phyloP scores from a whole-genome alignment of 2,888 invertebrate species.

The Gibbula magus region DNA sequence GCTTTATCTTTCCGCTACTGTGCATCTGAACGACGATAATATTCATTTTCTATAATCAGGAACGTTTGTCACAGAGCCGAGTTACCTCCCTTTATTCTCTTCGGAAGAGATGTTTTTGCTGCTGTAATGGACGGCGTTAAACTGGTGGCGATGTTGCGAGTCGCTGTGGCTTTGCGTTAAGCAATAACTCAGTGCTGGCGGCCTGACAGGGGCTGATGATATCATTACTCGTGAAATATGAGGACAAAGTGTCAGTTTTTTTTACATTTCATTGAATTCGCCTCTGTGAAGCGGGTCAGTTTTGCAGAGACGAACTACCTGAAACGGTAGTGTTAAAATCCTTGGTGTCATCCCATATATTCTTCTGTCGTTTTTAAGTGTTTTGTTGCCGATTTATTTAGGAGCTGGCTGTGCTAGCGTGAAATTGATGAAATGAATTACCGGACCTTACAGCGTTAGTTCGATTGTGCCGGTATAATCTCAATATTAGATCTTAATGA shows the following conservation, averaged over 20 bases:
- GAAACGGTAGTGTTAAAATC: background rate
- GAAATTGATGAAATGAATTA: constrained; percentile 8
- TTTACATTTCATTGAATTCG: background rate
- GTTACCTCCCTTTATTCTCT: background rate
- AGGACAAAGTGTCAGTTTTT: constrained; percentile 1
- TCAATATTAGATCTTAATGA: constrained; percentile 1
- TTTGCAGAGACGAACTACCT: background rate
- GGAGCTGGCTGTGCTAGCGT: background rate
- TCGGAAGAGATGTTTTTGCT: background rate
- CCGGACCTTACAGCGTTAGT: background rate
- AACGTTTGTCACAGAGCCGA: background rate
- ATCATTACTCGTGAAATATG: constrained; percentile 3
- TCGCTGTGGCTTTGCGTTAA: background rate
- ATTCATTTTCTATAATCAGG: background rate
- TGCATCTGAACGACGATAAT: background rate
- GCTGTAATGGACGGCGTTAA: background rate
- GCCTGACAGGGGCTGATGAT: background rate
- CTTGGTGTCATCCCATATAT: background rate
- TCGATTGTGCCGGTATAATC: background rate
- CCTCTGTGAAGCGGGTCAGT: background rate
- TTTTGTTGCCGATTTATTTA: constrained; percentile 1
- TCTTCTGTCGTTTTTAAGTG: background rate
- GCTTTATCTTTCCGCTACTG: background rate
- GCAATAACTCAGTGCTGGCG: background rate
- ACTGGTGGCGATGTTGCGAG: background rate